phyloP scores from a whole-genome alignment of 2,113 vertebrate species.

The Acrocephalus kingi region DNA sequence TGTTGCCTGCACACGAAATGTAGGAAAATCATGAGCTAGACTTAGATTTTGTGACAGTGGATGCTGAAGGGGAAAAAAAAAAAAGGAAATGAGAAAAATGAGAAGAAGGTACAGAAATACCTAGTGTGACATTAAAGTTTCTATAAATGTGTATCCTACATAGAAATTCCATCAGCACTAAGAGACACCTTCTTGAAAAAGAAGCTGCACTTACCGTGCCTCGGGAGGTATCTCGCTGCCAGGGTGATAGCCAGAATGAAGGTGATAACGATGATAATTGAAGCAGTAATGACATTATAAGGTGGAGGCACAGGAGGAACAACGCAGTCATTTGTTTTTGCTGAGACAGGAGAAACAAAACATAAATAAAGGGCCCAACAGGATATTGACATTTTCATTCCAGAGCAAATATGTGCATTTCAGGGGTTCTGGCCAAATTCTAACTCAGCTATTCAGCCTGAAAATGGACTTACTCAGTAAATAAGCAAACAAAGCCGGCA shows the following conservation, averaged over 20 bases:
- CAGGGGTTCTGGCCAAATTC: neutral
- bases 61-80: neutral
- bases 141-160: neutral
- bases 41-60: neutral
- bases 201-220: slow-evolving; percentile 34
- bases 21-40: neutral
- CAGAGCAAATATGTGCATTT: neutral
- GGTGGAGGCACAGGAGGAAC: neutral
- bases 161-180: neutral
- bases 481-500: neutral
- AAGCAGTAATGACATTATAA: slow-evolving; percentile 31
- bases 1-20: neutral
- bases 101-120: slow-evolving; percentile 6
- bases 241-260: slow-evolving; percentile 28
- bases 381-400: neutral
- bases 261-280: slow-evolving; percentile 7
- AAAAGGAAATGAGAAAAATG: neutral
- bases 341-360: slow-evolving; percentile 41
- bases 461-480: neutral
- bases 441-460: neutral
- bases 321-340: neutral
- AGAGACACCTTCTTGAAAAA: neutral
- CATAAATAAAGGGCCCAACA: neutral
- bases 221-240: slow-evolving; percentile 13
- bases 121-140: neutral